Conservation (phyloP, 2,113 vertebrate species). For the Sander vitreus region DNA sequence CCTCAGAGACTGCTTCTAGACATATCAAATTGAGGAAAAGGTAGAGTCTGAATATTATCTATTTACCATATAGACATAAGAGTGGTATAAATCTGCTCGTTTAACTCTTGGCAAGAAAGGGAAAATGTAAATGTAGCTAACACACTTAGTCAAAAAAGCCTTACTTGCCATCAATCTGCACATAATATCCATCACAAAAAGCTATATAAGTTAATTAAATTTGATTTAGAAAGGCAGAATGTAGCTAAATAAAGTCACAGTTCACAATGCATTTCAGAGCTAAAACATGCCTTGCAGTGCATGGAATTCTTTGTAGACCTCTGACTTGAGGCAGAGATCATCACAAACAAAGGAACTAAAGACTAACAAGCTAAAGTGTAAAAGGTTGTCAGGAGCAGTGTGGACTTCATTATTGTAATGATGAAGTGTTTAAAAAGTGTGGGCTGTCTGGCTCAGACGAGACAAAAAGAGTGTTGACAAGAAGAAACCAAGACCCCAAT, state of each 20-base stretch:
- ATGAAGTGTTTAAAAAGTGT: not conserved
- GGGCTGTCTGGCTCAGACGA: not conserved
- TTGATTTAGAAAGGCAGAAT: not conserved
- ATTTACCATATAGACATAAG: too few species aligned
- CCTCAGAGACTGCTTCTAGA: not conserved
- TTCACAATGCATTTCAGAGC: not conserved
- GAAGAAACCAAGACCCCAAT: slow-evolving; percentile 7
- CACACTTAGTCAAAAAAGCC: not conserved
- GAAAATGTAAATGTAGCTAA: too few species aligned
- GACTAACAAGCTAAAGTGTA: not conserved
- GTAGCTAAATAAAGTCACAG: not conserved
- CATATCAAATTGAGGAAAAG: too few species aligned
- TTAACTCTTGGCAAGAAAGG: too few species aligned
- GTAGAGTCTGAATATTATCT: too few species aligned
- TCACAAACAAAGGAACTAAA: slow-evolving; percentile 3
- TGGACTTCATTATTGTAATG: not conserved
- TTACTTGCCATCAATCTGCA: not conserved
- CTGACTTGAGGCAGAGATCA: slow-evolving; percentile 4
- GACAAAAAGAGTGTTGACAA: not conserved
- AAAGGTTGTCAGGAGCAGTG: not conserved
- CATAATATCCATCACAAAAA: not conserved
- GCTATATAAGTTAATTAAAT: not conserved
- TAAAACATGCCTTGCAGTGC: not conserved
- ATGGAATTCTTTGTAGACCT: not conserved
- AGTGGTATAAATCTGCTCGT: too few species aligned